These are phyloP conservation scores for Porites divaricata DNA, from an alignment of 92 coral and sea anemone genomes.

Conservation along the genomic window DNA sequence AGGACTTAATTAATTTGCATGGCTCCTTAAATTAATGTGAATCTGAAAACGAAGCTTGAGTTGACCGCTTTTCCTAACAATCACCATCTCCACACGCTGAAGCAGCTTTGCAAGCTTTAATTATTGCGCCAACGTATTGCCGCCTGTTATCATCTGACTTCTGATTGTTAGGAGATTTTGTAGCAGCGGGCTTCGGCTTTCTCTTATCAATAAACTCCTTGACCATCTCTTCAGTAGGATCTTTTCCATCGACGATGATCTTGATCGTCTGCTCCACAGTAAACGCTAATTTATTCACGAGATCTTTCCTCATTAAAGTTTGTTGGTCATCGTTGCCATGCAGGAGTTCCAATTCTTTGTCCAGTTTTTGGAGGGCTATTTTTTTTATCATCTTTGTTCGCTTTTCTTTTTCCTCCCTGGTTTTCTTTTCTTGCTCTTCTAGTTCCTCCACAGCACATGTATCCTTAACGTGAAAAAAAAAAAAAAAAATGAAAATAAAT, in stretches of 20 bases:
- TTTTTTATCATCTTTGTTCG: neutral
- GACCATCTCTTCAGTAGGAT: constrained; percentile 29
- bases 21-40: no score
- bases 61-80: no score
- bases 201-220: constrained; percentile 19
- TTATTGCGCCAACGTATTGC: neutral
- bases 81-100: no score
- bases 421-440: neutral
- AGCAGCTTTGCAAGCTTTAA: neutral
- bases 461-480: neutral
- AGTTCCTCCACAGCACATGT: neutral
- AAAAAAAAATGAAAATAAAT: no score
- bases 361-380: neutral
- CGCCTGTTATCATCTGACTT: neutral
- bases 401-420: neutral
- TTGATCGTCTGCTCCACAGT: constrained; percentile 43
- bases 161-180: neutral
- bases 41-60: no score
- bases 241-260: constrained; percentile 27
- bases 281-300: constrained; percentile 24
- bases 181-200: neutral
- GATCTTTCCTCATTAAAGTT: neutral
- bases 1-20: no score
- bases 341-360: neutral
- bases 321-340: neutral